phyloP scores from a whole-genome alignment of 1,140 invertebrate genomes.

The Calycopis cecrops region DNA sequence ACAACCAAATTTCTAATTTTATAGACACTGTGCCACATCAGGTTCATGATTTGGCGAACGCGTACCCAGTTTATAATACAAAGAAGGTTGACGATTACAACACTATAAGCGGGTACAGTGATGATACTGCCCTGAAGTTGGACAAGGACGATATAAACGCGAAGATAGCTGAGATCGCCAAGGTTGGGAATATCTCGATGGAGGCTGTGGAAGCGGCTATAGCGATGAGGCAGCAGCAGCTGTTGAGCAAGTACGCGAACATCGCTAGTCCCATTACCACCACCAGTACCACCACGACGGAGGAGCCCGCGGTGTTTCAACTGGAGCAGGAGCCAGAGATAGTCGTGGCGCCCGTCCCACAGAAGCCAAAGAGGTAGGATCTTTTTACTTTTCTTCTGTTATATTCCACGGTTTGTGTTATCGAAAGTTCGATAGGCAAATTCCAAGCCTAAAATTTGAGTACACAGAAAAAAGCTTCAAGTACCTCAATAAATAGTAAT shows the following conservation, averaged over 20 bases:
- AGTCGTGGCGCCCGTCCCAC: constrained; percentile 39
- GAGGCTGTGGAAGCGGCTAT: constrained; percentile 84
- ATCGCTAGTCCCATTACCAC: constrained; percentile 65
- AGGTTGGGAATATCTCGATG: constrained; percentile 83
- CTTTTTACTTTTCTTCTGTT: background rate
- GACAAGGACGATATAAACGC: constrained; percentile 66
- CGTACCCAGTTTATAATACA: constrained; percentile 48
- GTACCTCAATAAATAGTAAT: too few relatives aligned
- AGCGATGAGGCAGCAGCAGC: constrained; percentile 80
- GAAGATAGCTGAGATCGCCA: constrained; percentile 70
- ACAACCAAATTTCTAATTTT: constrained; percentile 68
- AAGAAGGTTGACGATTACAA: constrained; percentile 72
- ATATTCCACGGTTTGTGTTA: background rate
- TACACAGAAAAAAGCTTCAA: too few relatives aligned
- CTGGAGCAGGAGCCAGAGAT: constrained; percentile 59
- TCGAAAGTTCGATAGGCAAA: too few relatives aligned
- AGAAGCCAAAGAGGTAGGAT: constrained; percentile 56
- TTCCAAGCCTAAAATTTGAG: too few relatives aligned
- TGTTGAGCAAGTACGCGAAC: constrained; percentile 76
- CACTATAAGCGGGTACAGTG: constrained; percentile 60
- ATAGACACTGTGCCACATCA: constrained; percentile 64
- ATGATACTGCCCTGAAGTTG: constrained; percentile 56
- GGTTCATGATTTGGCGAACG: constrained; percentile 53
- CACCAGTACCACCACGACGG: constrained; percentile 64
- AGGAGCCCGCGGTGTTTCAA: constrained; percentile 49